A percentile compares a stretch with the other conserved stretches of the same genome.
Conservation (phyloP, 2,888 invertebrate genomes). For the Neoitamus cyanurus region DNA sequence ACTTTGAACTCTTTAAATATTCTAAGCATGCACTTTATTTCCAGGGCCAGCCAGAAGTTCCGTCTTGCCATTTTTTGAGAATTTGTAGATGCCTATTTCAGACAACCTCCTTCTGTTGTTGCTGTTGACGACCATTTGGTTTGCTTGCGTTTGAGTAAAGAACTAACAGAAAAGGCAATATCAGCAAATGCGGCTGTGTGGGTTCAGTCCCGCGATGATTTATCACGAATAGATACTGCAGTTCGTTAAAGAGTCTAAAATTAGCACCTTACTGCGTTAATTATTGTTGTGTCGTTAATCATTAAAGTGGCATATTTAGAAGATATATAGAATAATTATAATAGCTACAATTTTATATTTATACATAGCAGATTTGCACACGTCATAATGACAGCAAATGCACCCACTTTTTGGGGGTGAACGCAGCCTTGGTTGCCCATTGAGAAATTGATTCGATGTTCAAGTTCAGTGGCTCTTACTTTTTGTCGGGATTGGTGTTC, state of each 20-base stretch:
- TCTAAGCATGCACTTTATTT: constrained; percentile 47
- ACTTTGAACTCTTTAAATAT: constrained; percentile 49
- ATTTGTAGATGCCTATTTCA: no score
- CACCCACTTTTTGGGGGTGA: neutral
- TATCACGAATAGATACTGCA: no score
- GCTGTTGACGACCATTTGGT: neutral
- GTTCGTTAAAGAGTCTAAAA: no score
- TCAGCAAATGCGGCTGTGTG: no score
- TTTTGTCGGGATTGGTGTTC: constrained; percentile 22
- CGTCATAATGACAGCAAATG: neutral
- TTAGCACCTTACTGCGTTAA: no score
- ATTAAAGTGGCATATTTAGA: no score
- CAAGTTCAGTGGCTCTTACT: constrained; percentile 39
- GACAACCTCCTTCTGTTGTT: neutral
- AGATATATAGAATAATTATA: no score
- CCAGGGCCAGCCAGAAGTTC: constrained; percentile 46
- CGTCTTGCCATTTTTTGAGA: constrained; percentile 8
- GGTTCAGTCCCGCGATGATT: no score
- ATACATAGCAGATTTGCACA: neutral
- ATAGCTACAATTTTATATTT: no score
- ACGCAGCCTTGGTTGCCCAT: neutral
- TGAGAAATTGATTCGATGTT: neutral
- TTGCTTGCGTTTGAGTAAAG: no score
- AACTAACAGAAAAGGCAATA: neutral
- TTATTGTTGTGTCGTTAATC: no score